Conservation (phyloP, 1,140 invertebrate genomes). For the Ptiloglossa arizonensis region DNA sequence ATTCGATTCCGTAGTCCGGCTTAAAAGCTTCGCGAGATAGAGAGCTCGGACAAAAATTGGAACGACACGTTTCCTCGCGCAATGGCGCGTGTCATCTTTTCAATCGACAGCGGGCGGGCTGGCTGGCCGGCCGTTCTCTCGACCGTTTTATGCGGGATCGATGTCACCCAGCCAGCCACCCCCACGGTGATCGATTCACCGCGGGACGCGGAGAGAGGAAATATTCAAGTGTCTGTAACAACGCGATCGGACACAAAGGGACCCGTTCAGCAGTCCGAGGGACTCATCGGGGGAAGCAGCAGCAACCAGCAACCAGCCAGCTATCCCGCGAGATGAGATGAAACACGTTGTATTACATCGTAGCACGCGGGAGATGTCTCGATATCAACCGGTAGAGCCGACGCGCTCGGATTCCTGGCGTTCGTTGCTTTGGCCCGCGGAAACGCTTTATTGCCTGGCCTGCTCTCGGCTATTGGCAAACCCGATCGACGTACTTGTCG, state of each 20-base stretch:
- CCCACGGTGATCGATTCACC: background rate
- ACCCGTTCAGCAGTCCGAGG: background rate
- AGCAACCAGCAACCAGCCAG: too few relatives aligned
- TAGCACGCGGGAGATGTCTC: background rate
- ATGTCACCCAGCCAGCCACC: background rate
- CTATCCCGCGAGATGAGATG: background rate
- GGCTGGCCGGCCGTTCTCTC: too few relatives aligned
- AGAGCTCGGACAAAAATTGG: background rate
- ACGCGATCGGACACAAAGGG: background rate
- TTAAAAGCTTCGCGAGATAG: too few relatives aligned
- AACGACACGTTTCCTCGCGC: background rate
- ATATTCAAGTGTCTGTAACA: constrained; percentile 1
- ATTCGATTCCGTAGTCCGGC: too few relatives aligned
- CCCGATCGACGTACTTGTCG: background rate
- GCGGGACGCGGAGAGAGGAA: background rate
- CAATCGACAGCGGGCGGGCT: background rate
- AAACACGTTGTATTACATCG: background rate
- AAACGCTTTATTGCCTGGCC: background rate
- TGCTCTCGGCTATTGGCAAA: background rate
- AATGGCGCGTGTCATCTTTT: constrained; percentile 2
- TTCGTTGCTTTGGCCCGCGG: background rate
- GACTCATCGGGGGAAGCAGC: background rate
- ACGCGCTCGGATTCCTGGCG: background rate
- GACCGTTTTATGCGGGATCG: background rate
- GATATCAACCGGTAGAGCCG: background rate